Percentiles rank a stretch among this genome's conserved stretches.
Evolutionary conservation across 1,140 invertebrate genomes (phyloP).

Genomic region (Radopholus similis): DNA sequence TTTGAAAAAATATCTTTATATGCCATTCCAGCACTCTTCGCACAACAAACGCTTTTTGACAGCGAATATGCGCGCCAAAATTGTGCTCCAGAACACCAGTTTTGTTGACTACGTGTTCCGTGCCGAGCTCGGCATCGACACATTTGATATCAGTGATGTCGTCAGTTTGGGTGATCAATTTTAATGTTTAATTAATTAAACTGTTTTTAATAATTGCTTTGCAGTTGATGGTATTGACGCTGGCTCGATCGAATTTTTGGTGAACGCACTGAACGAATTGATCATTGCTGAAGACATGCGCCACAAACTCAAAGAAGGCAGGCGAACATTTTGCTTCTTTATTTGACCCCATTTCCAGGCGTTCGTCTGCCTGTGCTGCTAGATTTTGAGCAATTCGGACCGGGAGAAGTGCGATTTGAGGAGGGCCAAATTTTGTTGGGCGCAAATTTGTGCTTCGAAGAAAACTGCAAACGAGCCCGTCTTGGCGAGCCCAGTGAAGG

Average conservation of each 20-base stretch:
- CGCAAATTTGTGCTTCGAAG: conserved; percentile 48
- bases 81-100: conserved; percentile 45
- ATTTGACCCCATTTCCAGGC: conserved; percentile 34
- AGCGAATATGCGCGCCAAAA: conserved; percentile 56
- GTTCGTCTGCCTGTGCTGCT: conserved; percentile 54
- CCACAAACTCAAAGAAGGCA: conserved; percentile 59
- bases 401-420: conserved; percentile 47
- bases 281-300: conserved; percentile 58
- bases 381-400: conserved; percentile 50
- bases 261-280: conserved; percentile 58
- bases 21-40: conserved; percentile 48
- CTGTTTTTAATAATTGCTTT: conserved; percentile 31
- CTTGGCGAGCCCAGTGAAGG: too few relatives aligned
- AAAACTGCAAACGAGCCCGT: conserved; percentile 34
- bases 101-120: conserved; percentile 55
- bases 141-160: conserved; percentile 53
- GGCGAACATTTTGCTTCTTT: conserved; percentile 1
- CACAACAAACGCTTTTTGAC: conserved; percentile 54
- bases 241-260: conserved; percentile 54
- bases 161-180: conserved; percentile 35
- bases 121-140: conserved; percentile 43
- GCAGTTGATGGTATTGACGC: conserved; percentile 58
- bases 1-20: conserved; percentile 20
- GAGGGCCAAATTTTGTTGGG: conserved; percentile 38
- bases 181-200: conserved; percentile 45